Conservation (phyloP, 2,113 vertebrate genomes). For the Cromileptes altivelis region DNA sequence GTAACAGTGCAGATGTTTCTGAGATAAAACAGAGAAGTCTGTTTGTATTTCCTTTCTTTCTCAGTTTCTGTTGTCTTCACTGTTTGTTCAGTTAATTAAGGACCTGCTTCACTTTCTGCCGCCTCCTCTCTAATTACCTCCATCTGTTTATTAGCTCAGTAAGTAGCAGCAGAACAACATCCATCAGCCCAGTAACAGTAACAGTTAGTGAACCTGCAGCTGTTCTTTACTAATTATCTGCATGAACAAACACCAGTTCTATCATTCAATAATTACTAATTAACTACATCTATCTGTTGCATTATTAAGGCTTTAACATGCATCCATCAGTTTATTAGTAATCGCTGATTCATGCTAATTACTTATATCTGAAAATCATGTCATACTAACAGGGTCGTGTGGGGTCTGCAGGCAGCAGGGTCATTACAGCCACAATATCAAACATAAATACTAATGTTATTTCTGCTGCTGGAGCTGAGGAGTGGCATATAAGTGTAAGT, state of each 20-base stretch:
- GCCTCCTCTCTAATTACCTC: conserved; percentile 15
- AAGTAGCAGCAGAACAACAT: conserved; percentile 5
- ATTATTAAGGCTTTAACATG: not conserved
- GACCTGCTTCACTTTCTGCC: not conserved
- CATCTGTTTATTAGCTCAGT: not conserved
- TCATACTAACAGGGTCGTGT: not conserved
- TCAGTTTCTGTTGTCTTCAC: too few relatives aligned
- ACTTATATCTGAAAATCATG: not conserved
- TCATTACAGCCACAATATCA: not conserved
- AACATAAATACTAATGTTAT: not conserved
- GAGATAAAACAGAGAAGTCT: too few relatives aligned
- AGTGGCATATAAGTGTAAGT: too few relatives aligned
- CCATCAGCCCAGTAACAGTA: not conserved
- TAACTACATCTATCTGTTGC: not conserved
- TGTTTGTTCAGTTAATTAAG: conserved; percentile 4
- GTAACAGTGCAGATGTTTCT: too few relatives aligned
- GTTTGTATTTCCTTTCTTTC: too few relatives aligned
- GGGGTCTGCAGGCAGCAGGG: not conserved
- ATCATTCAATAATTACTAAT: conserved; percentile 3
- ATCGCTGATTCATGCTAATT: not conserved
- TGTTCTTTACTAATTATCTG: conserved; percentile 7
- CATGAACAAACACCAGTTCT: not conserved
- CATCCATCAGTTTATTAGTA: not conserved
- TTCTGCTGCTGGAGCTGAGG: not conserved
- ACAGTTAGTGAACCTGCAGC: not conserved